Conservation (phyloP, 2,113 vertebrate genomes). For the Barbus barbus region DNA sequence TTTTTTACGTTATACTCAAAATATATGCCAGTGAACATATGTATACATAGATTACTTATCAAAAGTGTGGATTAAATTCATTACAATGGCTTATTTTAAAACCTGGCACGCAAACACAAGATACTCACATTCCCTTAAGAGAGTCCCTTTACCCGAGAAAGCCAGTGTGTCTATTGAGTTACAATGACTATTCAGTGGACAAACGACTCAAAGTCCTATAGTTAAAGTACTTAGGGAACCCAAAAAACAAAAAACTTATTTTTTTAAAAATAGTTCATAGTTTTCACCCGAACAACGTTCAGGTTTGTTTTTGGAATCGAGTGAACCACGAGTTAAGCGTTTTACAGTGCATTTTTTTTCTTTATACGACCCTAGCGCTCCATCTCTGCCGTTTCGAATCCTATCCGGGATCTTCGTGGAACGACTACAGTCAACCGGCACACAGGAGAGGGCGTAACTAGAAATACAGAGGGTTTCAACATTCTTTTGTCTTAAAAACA, state of each 20-base stretch:
- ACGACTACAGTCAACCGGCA: slow-evolving; percentile 59
- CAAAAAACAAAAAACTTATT: slow-evolving; percentile 49
- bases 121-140: slow-evolving; percentile 69
- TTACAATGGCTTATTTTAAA: slow-evolving; percentile 79
- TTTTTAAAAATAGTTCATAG: slow-evolving; percentile 58
- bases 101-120: slow-evolving; percentile 75
- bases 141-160: slow-evolving; percentile 68
- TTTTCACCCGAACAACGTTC: slow-evolving; percentile 43
- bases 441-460: slow-evolving; percentile 66
- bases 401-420: slow-evolving; percentile 51
- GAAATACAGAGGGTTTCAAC: slow-evolving; percentile 71
- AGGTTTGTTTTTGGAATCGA: slow-evolving; percentile 59
- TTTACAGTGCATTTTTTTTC: slow-evolving; percentile 71
- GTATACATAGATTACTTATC: slow-evolving; percentile 81
- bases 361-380: slow-evolving; percentile 65
- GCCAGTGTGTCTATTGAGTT: slow-evolving; percentile 66
- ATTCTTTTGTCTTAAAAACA: slow-evolving; percentile 80
- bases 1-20: slow-evolving; percentile 67
- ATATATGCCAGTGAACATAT: slow-evolving; percentile 83
- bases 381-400: slow-evolving; percentile 53
- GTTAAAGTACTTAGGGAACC: slow-evolving; percentile 40
- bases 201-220: slow-evolving; percentile 54
- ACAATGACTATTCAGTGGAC: slow-evolving; percentile 74
- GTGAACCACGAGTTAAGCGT: slow-evolving; percentile 65
- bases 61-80: slow-evolving; percentile 81